These are phyloP conservation scores for Marmota monax DNA, from an alignment of 2,113 vertebrate species.

Conservation along the genomic window DNA sequence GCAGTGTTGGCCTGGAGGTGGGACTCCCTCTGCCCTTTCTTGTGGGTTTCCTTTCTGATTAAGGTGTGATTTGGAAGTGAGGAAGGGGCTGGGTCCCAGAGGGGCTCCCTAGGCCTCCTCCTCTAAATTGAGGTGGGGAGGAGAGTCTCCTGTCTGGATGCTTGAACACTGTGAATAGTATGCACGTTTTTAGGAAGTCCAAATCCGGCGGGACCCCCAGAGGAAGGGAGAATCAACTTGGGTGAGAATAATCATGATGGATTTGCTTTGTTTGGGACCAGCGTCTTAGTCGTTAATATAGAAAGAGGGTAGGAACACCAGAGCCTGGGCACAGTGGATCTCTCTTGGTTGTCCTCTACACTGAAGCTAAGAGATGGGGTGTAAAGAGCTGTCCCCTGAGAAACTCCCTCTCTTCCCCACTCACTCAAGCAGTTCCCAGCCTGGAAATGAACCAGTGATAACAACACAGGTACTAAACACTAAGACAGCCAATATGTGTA, in stretches of 20 bases:
- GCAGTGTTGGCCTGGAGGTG: background rate
- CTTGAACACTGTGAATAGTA: background rate
- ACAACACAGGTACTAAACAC: background rate
- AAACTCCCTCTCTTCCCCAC: background rate
- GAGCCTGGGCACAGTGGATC: background rate
- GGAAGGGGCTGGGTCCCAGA: background rate
- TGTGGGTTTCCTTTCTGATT: conserved; percentile 50
- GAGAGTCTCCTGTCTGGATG: background rate
- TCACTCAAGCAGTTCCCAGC: background rate
- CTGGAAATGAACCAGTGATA: background rate
- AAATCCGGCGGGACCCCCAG: background rate
- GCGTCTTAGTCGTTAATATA: background rate
- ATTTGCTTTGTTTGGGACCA: background rate
- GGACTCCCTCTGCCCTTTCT: background rate
- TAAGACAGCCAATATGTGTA: background rate
- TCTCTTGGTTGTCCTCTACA: too few relatives aligned
- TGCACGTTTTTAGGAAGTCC: background rate
- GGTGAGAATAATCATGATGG: background rate
- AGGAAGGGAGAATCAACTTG: background rate
- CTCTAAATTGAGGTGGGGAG: background rate
- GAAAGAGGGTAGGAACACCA: background rate
- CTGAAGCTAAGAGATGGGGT: background rate
- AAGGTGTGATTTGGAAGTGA: background rate
- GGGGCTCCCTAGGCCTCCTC: background rate
- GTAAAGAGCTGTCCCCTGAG: background rate